Evolutionary conservation across 2,113 vertebrate species (phyloP).

Genomic region (Dipodomys stephensi): DNA sequence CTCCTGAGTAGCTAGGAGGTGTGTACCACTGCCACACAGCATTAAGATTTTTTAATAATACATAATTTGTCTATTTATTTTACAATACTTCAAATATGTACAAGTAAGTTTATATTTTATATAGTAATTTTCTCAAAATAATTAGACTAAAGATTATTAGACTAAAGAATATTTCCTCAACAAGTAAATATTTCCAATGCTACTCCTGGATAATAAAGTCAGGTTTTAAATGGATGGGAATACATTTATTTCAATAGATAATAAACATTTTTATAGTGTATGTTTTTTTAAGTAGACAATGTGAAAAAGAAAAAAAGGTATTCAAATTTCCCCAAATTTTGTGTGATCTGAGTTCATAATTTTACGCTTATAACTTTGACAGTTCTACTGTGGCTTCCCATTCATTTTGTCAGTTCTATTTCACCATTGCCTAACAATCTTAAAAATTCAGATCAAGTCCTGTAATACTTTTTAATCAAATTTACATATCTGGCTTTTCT

Average conservation of each 20-base stretch:
- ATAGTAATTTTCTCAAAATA: not conserved
- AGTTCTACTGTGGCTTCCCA: not conserved
- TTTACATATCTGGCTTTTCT: not conserved
- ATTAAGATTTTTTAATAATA: no score
- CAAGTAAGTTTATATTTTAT: not conserved
- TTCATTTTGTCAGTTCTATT: not conserved
- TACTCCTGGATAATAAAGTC: not conserved
- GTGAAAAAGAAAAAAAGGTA: not conserved
- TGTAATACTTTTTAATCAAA: not conserved
- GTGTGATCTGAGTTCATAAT: not conserved
- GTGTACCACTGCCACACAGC: no score
- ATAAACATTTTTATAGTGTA: not conserved
- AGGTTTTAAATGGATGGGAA: not conserved
- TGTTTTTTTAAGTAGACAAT: not conserved
- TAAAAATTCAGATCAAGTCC: not conserved
- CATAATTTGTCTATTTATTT: not conserved
- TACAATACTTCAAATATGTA: not conserved
- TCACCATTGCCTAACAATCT: not conserved
- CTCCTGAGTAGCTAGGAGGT: no score
- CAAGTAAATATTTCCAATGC: not conserved
- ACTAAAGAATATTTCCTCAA: not conserved
- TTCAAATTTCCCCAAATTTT: not conserved
- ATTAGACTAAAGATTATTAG: conserved; percentile 18
- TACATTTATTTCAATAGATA: conserved; percentile 26
- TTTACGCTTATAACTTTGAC: not conserved